Evolutionary conservation across 2,888 invertebrate genomes (phyloP), one percentile per base, ranked within the genome.

Genomic region (Erynnis tages): DNA sequence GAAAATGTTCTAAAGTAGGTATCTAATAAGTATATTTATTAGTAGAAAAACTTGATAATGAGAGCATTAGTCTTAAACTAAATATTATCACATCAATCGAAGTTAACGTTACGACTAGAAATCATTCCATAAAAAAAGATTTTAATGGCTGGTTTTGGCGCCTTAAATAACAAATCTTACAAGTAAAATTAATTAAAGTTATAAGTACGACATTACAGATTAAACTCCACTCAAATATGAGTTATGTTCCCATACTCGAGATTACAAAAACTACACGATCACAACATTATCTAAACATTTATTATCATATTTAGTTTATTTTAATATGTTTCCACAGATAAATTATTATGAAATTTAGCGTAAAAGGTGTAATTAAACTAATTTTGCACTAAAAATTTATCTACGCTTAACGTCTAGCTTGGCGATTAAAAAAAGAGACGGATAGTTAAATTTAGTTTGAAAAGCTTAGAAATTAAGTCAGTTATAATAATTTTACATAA

Each of bases 241-340:
- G 54, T 43, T 21, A 8, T 45, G 41, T 23, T 34, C 46, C 46
- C 46, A 48, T 52, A 45, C 21, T 40, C 30, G 32, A 63, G 63
- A 63, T 73, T 80, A 80, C 70, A 80, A 80, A 81, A 79, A 60
- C 80, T 82, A 82, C 67, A 71, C 74, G 66, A 71, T 78, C 79
- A 79, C 76, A 68, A 65, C 47, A 40, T 67, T 55, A 68, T 73
- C 79, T 78, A 62, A 71, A 77, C 72, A 72, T 71, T 70, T 69
- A 57, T 7, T 48, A 55, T 44, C 44, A 40, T 48, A 49, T 34
- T 35, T n/a, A n/a, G n/a, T n/a, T n/a, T n/a, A n/a, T n/a, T n/a
- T n/a, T n/a, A 34, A 30, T 44, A 35, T 16, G 17, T 10, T 5
- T 35, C 35, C 35, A 35, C 17, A 35, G 35, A 35, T n/a, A n/a